Percentiles rank a stretch among this genome's conserved stretches.
phyloP scores from a whole-genome alignment of 2,888 invertebrate genomes.

The Lepetodrilus schrolli region DNA sequence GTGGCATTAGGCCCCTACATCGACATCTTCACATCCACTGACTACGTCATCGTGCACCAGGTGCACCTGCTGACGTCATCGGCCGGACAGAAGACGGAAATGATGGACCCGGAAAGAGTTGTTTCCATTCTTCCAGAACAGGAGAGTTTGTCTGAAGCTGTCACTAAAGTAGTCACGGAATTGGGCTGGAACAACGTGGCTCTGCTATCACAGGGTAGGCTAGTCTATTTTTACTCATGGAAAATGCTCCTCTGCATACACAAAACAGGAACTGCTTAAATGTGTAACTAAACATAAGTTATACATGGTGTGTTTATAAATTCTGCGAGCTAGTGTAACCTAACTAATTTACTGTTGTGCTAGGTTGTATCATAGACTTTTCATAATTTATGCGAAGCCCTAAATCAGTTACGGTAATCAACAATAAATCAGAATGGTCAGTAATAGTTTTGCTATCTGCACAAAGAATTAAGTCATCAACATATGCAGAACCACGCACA shows the following conservation, averaged over 20 bases:
- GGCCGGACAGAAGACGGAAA: slow-evolving; percentile 44
- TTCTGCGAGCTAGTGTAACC: too few relatives aligned
- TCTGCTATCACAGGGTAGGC: slow-evolving; percentile 63
- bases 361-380: too few relatives aligned
- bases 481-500: too few relatives aligned
- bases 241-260: too few relatives aligned
- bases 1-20: slow-evolving; percentile 67
- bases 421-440: too few relatives aligned
- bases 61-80: slow-evolving; percentile 62
- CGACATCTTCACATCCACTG: slow-evolving; percentile 66
- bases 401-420: too few relatives aligned
- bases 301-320: too few relatives aligned
- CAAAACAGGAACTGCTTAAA: too few relatives aligned
- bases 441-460: too few relatives aligned
- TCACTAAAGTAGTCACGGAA: slow-evolving; percentile 52
- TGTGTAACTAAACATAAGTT: too few relatives aligned
- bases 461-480: too few relatives aligned
- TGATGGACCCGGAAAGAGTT: slow-evolving; percentile 50
- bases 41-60: slow-evolving; percentile 64
- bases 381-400: too few relatives aligned
- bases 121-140: slow-evolving; percentile 64
- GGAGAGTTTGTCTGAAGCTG: slow-evolving; percentile 54
- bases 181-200: slow-evolving; percentile 62
- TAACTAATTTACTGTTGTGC: background rate
- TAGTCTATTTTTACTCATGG: background rate